Percentiles rank a stretch among this genome's conserved stretches.
Conservation (phyloP, 2,113 vertebrate genomes). For the Pongo abelii region DNA sequence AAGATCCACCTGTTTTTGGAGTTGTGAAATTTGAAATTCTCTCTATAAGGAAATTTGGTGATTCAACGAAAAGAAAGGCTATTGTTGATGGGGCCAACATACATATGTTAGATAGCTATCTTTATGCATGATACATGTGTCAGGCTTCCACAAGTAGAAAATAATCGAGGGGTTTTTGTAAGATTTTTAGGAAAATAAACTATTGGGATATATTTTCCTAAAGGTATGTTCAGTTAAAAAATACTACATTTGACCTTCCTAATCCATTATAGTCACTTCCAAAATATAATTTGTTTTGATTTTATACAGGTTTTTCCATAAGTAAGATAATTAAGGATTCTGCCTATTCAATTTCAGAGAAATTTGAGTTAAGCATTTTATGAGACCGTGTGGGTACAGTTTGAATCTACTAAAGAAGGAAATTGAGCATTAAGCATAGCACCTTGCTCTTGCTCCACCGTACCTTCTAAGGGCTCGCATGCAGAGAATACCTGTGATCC, state of each 20-base stretch:
- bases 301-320: constrained; percentile 46
- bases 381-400: constrained; percentile 52
- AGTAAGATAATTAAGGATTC: constrained; percentile 34
- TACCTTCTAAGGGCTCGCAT: constrained; percentile 10
- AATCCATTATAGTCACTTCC: not conserved
- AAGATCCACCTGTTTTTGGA: not conserved
- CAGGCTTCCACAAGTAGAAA: not conserved
- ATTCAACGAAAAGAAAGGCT: not conserved
- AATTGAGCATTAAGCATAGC: constrained; percentile 62
- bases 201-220: not conserved
- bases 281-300: constrained; percentile 18
- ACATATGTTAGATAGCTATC: not conserved
- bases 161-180: not conserved
- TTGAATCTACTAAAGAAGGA: constrained; percentile 52
- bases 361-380: constrained; percentile 66
- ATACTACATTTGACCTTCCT: not conserved
- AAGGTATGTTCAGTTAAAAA: not conserved
- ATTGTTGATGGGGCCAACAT: not conserved
- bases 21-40: not conserved
- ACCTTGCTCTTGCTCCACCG: not conserved
- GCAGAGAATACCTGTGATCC: constrained; percentile 40
- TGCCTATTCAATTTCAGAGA: constrained; percentile 60
- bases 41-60: not conserved
- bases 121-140: not conserved
- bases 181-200: not conserved